phyloP scores from a whole-genome alignment of 2,797 vertebrate genomes.

The Micrastur ruficollis region DNA sequence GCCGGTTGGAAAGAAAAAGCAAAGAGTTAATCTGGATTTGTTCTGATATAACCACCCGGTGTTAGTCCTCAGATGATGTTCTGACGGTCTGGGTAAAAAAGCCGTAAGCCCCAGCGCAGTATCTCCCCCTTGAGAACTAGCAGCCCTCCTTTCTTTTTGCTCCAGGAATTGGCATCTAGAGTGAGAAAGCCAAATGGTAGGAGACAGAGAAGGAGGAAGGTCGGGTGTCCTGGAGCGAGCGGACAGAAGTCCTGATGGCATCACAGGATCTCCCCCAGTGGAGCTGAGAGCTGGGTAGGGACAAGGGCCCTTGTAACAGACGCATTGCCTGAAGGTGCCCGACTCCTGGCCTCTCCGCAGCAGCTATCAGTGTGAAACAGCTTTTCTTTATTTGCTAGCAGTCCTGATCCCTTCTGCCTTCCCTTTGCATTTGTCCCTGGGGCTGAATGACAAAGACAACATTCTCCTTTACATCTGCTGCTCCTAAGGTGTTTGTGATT shows the following conservation, averaged over 20 bases:
- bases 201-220: background rate
- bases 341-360: background rate
- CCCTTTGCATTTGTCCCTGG: background rate
- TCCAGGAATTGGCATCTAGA: background rate
- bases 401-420: background rate
- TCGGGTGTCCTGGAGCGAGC: background rate
- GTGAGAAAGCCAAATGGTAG: background rate
- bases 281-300: background rate
- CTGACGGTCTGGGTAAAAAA: background rate
- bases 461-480: background rate
- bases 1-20: background rate
- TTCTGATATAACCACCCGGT: background rate
- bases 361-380: background rate
- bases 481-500: background rate
- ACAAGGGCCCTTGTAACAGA: background rate
- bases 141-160: background rate
- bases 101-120: background rate
- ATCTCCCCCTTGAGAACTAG: background rate
- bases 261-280: background rate
- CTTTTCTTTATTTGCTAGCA: background rate
- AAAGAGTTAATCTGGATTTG: background rate
- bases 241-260: background rate
- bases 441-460: background rate
- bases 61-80: background rate
- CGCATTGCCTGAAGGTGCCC: background rate